Conservation (phyloP, 2,113 vertebrate genomes). For the Seriola quinqueradiata region DNA sequence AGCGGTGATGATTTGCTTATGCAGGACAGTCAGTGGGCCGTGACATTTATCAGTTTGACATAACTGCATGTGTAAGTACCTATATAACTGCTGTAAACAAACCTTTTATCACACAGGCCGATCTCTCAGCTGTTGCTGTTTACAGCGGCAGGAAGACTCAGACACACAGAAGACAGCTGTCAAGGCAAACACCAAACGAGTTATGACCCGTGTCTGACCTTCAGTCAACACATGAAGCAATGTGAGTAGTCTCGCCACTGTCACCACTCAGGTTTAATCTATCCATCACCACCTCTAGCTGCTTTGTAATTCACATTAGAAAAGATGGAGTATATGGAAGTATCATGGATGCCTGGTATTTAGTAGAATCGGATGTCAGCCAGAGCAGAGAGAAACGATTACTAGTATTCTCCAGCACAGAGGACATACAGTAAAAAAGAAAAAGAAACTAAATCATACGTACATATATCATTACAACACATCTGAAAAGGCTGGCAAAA, state of each 20-base stretch:
- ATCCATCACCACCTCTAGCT: background rate
- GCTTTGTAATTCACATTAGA: background rate
- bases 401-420: no score
- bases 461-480: no score
- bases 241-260: background rate
- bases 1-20: background rate
- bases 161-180: background rate
- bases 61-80: background rate
- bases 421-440: background rate
- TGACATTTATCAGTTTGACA: constrained; percentile 3
- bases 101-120: background rate
- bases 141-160: background rate
- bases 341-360: background rate
- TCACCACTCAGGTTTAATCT: background rate
- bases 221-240: background rate
- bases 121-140: background rate
- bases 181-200: background rate
- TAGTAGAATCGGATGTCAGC: background rate
- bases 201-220: background rate
- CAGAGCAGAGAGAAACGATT: no score
- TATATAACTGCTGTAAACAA: background rate
- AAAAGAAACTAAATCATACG: background rate
- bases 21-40: background rate
- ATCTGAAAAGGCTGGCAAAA: no score
- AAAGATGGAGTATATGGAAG: background rate